Base-by-base conservation (phyloP, 1,140 invertebrate genomes). In the Lordiphosa clarofinis region DNA sequence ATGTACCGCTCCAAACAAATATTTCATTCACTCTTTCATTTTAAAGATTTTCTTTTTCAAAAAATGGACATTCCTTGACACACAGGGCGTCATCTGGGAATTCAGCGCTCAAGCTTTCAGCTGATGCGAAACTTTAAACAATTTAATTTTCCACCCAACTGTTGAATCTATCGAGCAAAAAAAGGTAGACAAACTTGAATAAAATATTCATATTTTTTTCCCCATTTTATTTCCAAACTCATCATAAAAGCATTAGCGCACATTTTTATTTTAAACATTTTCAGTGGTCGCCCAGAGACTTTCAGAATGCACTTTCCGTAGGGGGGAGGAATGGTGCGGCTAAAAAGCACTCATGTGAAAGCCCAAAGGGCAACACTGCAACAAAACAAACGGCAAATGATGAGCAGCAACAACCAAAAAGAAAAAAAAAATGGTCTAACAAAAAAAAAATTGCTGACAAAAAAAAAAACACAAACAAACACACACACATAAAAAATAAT, bases 401-500 rank as follows among this genome's bases (percentile, higher is more conserved):
- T 75, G 65, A 75, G 72, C 71, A 56, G 46, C 46, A 53, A 37
- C 49, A 56, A 64, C 50, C 48, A 33, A 39, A 28, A 44, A 28
- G 65, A 42, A 55, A 47, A 47, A n/a, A n/a, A n/a, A n/a, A n/a
- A n/a, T n/a, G n/a, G n/a, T 31, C 13, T 42, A 11, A 49, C n/a
- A 54, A 37, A 50, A 42, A 13, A 57, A 46, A 56, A 53, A 40
- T 38, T 15, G 48, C 39, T 49, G 42, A 60, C 44, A 68, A 69
- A 38, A 37, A 38, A 38, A 49, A 9, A 12, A 6, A 19, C 19
- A 19, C 15, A 15, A 1, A 15, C 15, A 15, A 6, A 35, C 36
- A 56, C 31, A 66, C 44, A 52, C 48, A 59, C 66, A 81, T 82
- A 81, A 75, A 73, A 82, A 84, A 82, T 78, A 84, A 82, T 76